Evolutionary conservation across 37 sponge, comb jelly and placozoan species (phyloP).

Genomic region (Haliclona indistincta): DNA sequence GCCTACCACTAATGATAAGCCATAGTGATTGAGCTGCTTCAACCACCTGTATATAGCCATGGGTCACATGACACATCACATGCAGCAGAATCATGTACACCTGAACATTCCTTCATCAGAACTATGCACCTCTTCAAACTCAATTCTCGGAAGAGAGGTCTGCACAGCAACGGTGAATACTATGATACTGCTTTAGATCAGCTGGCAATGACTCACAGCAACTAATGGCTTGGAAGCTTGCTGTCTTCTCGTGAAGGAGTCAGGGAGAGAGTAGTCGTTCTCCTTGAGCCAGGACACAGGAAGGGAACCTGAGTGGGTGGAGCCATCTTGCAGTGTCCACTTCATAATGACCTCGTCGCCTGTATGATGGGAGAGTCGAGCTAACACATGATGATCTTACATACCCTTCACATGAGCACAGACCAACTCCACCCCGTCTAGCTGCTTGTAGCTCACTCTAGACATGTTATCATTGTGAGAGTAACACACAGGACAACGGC

Average conservation of each 20-base stretch:
- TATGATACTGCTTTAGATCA: too few relatives aligned
- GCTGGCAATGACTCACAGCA: conserved; percentile 10
- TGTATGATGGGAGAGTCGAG: too few relatives aligned
- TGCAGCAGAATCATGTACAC: background rate
- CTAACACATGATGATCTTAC: too few relatives aligned
- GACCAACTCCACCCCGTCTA: background rate
- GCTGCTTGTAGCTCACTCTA: background rate
- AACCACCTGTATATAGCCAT: conserved; percentile 27
- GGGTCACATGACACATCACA: too few relatives aligned
- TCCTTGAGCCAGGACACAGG: background rate
- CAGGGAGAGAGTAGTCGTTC: conserved; percentile 3
- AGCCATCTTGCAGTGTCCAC: too few relatives aligned
- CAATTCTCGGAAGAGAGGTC: too few relatives aligned
- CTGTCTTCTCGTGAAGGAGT: background rate
- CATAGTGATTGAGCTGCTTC: conserved; percentile 20
- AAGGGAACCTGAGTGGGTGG: too few relatives aligned
- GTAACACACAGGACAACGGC: conserved; percentile 38
- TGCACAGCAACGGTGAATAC: too few relatives aligned
- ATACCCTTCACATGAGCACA: background rate
- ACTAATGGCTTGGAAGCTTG: background rate
- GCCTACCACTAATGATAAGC: background rate
- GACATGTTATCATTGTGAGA: conserved; percentile 7
- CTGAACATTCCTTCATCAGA: too few relatives aligned
- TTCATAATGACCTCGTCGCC: too few relatives aligned
- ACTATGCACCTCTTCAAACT: too few relatives aligned